These are phyloP conservation scores for Spilogale gracilis DNA, from an alignment of 2,113 vertebrate species.

Conservation along the genomic window DNA sequence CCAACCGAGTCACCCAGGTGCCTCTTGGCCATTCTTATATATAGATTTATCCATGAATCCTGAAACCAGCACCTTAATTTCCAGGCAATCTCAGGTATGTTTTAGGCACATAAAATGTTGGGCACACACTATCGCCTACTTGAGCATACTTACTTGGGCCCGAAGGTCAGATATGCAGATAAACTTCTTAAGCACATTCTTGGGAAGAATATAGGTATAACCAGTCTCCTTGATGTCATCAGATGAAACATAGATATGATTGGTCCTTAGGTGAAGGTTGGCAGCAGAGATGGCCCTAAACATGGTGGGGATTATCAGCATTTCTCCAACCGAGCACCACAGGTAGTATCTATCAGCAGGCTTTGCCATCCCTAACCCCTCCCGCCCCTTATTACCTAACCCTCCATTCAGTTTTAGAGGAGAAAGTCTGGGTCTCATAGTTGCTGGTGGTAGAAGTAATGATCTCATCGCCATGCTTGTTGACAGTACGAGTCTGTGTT, in stretches of 20 bases:
- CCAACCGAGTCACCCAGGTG: too few relatives aligned
- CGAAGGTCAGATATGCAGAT: conserved; percentile 99
- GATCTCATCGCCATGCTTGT: conserved; percentile 99
- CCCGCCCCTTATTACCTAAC: conserved; percentile 91
- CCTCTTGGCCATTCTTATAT: neutral
- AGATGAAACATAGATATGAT: conserved; percentile 99
- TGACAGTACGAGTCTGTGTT: conserved; percentile 98
- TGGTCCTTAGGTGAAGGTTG: conserved; percentile 97
- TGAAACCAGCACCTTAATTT: conserved; percentile 25
- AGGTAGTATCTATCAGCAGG: neutral
- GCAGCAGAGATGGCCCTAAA: conserved; percentile 98
- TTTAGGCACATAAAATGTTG: neutral
- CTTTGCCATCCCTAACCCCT: neutral
- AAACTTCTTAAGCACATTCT: conserved; percentile 99
- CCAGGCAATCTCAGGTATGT: neutral
- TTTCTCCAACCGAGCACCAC: neutral
- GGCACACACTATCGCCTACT: neutral
- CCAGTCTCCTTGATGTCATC: conserved; percentile 99
- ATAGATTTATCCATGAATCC: neutral
- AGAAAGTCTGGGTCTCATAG: conserved; percentile 99
- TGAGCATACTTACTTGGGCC: conserved; percentile 88
- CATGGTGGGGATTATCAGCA: neutral
- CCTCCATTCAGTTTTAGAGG: conserved; percentile 99
- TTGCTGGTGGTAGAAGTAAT: conserved; percentile 99
- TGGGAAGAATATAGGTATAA: conserved; percentile 99